phyloP scores from a whole-genome alignment of 2,797 vertebrate species.

The Danio kyathit region DNA sequence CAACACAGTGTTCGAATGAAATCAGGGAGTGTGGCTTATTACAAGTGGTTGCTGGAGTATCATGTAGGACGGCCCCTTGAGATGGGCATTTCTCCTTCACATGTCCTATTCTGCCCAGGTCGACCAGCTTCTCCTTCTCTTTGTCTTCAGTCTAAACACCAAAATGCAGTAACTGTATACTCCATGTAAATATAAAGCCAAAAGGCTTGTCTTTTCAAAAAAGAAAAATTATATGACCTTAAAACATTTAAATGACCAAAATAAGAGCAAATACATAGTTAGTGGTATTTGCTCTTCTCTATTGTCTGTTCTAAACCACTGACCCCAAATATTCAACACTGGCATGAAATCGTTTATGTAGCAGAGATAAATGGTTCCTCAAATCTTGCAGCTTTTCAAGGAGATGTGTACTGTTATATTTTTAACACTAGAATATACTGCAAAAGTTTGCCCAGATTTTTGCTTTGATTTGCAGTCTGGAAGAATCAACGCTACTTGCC shows the following conservation, averaged over 20 bases:
- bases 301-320: constrained; percentile 17
- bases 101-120: not conserved
- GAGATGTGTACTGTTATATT: not conserved
- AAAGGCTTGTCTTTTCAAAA: not conserved
- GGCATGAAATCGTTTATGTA: not conserved
- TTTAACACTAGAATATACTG: not conserved
- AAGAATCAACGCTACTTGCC: not conserved
- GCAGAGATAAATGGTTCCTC: not conserved
- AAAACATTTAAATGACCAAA: constrained; percentile 9
- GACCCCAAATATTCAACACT: constrained; percentile 16
- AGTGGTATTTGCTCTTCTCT: not conserved
- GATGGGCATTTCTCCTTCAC: not conserved
- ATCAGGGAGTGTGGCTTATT: constrained; percentile 62
- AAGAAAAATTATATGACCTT: not conserved
- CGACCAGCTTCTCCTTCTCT: not conserved
- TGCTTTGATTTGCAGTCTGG: not conserved
- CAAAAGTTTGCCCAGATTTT: not conserved
- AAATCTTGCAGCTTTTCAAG: constrained; percentile 13
- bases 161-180: not conserved
- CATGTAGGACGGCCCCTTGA: not conserved
- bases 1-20: constrained; percentile 69
- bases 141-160: not conserved
- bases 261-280: constrained; percentile 22
- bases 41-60: not conserved
- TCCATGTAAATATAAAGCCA: not conserved